phyloP scores from a whole-genome alignment of 2,113 vertebrate species.

The Chaetura pelagica region DNA sequence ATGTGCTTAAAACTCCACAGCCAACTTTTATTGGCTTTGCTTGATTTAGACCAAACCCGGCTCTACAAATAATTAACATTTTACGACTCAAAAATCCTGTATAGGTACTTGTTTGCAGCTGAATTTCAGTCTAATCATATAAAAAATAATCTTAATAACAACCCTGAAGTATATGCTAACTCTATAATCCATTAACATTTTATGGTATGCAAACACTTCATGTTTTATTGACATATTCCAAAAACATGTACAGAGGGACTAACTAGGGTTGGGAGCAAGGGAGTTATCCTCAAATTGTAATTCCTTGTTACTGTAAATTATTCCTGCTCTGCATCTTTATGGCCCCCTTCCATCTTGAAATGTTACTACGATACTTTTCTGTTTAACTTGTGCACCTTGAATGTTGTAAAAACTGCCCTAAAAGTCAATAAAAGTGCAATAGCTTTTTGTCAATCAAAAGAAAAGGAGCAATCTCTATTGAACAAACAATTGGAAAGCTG shows the following conservation, averaged over 20 bases:
- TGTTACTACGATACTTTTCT: constrained; percentile 57
- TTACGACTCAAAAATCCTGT: background rate
- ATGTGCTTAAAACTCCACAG: background rate
- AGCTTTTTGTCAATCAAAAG: constrained; percentile 64
- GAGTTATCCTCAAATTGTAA: constrained; percentile 32
- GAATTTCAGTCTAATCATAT: background rate
- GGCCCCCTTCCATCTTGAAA: constrained; percentile 66
- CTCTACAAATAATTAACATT: background rate
- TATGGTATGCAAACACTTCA: background rate
- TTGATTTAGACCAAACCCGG: background rate
- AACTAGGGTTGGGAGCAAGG: background rate
- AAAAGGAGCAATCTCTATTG: constrained; percentile 33
- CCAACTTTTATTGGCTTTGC: background rate
- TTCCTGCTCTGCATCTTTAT: constrained; percentile 59
- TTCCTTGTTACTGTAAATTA: constrained; percentile 67
- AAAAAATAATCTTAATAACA: constrained; percentile 13
- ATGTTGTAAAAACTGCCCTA: constrained; percentile 73
- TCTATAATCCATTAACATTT: constrained; percentile 28
- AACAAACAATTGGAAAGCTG: constrained; percentile 71
- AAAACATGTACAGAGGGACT: background rate
- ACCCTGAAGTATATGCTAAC: background rate
- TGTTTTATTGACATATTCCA: background rate
- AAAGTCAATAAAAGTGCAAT: constrained; percentile 75
- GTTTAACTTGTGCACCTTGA: constrained; percentile 66
- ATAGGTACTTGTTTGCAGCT: background rate